These are phyloP conservation scores for Forficula auricularia DNA, from an alignment of 1,140 invertebrate genomes.

Conservation along the genomic window DNA sequence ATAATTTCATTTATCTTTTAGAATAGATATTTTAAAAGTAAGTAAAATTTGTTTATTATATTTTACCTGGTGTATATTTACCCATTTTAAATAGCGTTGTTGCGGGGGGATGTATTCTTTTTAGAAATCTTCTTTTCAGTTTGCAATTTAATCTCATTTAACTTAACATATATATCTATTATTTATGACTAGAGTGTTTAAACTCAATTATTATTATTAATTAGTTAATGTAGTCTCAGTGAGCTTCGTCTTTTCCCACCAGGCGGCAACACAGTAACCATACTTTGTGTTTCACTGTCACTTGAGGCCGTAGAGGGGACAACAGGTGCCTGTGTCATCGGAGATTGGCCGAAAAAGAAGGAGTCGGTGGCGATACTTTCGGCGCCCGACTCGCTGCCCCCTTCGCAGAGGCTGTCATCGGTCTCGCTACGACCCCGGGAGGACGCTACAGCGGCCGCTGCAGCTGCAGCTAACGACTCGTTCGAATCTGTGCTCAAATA, in stretches of 20 bases:
- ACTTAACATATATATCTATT: background rate
- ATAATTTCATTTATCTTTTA: no score
- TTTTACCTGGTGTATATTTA: background rate
- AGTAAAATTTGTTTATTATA: background rate
- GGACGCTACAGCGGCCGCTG: background rate
- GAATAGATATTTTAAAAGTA: background rate
- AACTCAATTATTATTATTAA: background rate
- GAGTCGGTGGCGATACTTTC: slow-evolving; percentile 70
- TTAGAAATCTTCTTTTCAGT: no score
- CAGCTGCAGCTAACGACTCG: slow-evolving; percentile 18
- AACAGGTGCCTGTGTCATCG: slow-evolving; percentile 23
- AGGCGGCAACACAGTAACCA: slow-evolving; percentile 28
- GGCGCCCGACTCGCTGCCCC: slow-evolving; percentile 62
- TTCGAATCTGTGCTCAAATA: slow-evolving; percentile 61
- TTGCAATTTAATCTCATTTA: background rate
- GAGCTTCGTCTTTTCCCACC: slow-evolving; percentile 16
- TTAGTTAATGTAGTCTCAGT: slow-evolving; percentile 10
- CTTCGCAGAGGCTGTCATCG: slow-evolving; percentile 31
- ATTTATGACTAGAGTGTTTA: background rate
- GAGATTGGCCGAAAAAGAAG: slow-evolving; percentile 50
- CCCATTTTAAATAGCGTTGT: slow-evolving; percentile 1
- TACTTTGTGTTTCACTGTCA: slow-evolving; percentile 30
- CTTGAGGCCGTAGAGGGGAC: slow-evolving; percentile 20
- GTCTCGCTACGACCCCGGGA: slow-evolving; percentile 6
- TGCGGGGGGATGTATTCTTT: no score